These are phyloP conservation scores for Drosophila cognata DNA, from an alignment of 2,888 invertebrate genomes.

Conservation along the genomic window DNA sequence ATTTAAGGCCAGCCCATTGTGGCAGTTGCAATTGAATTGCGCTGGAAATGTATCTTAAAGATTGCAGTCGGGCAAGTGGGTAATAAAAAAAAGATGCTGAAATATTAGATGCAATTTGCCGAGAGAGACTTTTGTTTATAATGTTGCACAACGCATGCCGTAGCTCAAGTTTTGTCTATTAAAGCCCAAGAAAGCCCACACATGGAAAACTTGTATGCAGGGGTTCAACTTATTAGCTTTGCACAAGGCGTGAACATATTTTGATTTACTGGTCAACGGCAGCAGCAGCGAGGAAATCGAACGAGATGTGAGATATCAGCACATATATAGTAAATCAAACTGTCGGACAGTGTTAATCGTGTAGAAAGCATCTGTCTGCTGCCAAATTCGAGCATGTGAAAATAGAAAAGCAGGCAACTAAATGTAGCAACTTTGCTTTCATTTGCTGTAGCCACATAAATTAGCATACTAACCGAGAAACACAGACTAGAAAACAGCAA, in stretches of 20 bases:
- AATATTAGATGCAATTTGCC: constrained; percentile 23
- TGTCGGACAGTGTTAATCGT: constrained; percentile 69
- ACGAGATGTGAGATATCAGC: constrained; percentile 39
- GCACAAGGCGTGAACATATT: constrained; percentile 3
- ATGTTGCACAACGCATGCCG: constrained; percentile 22
- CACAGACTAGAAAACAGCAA: constrained; percentile 19
- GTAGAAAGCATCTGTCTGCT: constrained; percentile 67
- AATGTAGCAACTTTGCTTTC: constrained; percentile 49
- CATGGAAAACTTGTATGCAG: constrained; percentile 2
- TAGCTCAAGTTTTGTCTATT: neutral
- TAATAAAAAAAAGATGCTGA: constrained; percentile 34
- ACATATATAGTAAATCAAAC: constrained; percentile 53
- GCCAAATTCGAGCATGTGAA: constrained; percentile 39
- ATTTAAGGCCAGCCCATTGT: constrained; percentile 60
- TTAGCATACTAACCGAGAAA: constrained; percentile 56
- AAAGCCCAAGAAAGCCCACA: constrained; percentile 4
- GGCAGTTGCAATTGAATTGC: constrained; percentile 53
- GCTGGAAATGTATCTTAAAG: constrained; percentile 49
- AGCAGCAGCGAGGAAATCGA: constrained; percentile 23
- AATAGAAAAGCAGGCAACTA: constrained; percentile 14
- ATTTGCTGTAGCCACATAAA: constrained; percentile 50
- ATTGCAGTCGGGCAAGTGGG: constrained; percentile 27
- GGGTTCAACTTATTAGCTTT: constrained; percentile 26
- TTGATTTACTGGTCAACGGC: constrained; percentile 24
- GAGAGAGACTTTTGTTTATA: neutral